Percentiles rank a stretch among this genome's conserved stretches.
phyloP scores from a whole-genome alignment of 2,797 vertebrate genomes.

The Bucorvus abyssinicus region DNA sequence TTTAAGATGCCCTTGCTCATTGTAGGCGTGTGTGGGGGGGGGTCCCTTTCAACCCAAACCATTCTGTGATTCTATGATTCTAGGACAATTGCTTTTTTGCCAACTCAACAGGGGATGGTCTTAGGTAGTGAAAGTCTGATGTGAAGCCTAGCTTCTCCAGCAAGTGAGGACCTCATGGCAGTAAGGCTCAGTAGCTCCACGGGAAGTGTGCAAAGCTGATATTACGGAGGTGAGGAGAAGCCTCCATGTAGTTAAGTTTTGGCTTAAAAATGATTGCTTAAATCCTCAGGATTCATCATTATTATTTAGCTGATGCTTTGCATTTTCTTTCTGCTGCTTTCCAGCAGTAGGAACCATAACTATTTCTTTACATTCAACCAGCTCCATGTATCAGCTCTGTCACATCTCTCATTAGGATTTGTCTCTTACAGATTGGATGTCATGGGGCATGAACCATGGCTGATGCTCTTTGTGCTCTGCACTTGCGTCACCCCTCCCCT shows the following conservation, averaged over 20 bases:
- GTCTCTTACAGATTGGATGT: background rate
- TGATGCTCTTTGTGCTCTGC: background rate
- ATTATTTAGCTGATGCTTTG: background rate
- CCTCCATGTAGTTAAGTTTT: no score
- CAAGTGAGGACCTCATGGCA: background rate
- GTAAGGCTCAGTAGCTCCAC: background rate
- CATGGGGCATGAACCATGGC: fast-evolving
- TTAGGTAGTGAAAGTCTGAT: background rate
- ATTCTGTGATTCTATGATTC: background rate
- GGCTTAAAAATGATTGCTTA: background rate
- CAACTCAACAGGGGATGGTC: background rate
- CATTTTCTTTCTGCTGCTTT: background rate
- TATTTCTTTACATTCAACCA: background rate
- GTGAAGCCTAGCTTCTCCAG: background rate
- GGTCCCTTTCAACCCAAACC: background rate
- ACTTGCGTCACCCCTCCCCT: fast-evolving
- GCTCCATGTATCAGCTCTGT: fast-evolving
- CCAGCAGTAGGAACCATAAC: background rate
- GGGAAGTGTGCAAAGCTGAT: background rate
- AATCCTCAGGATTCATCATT: background rate
- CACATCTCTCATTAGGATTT: background rate
- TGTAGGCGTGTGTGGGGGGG: no score
- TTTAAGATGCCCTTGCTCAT: background rate
- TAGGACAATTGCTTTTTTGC: background rate
- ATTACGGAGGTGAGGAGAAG: background rate